Conservation (phyloP, 2,888 invertebrate species). For the Leptura quadrifasciata region DNA sequence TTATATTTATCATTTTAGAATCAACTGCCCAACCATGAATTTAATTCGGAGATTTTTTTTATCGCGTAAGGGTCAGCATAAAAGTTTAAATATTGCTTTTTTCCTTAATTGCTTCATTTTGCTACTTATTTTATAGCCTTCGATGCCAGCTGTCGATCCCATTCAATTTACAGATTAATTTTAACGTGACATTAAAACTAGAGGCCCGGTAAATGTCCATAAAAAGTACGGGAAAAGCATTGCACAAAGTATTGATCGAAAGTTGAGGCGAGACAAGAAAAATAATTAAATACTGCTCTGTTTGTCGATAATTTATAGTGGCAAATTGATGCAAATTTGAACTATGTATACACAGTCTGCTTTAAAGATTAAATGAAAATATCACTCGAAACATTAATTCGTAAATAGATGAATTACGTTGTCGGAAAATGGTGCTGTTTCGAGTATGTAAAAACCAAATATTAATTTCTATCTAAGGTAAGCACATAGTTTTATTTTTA, state of each 20-base stretch:
- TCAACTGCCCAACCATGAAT: no score
- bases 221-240: constrained; percentile 34
- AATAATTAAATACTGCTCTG: constrained; percentile 27
- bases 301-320: constrained; percentile 28
- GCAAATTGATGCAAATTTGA: constrained; percentile 1
- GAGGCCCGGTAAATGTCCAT: constrained; percentile 33
- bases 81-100: not conserved
- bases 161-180: constrained; percentile 40
- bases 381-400: no score
- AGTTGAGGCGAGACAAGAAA: constrained; percentile 33
- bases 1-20: no score
- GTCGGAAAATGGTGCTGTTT: no score
- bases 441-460: no score
- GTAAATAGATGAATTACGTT: no score
- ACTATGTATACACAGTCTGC: not conserved
- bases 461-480: not conserved
- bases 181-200: constrained; percentile 39
- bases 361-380: no score
- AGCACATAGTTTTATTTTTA: constrained; percentile 42
- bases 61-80: not conserved
- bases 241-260: constrained; percentile 31
- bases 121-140: constrained; percentile 30
- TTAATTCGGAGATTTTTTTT: not conserved
- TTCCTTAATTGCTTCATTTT: constrained; percentile 19
- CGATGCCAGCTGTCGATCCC: constrained; percentile 36